These are phyloP conservation scores for Chiloscyllium punctatum DNA, from an alignment of 2,797 vertebrate species.

Conservation along the genomic window DNA sequence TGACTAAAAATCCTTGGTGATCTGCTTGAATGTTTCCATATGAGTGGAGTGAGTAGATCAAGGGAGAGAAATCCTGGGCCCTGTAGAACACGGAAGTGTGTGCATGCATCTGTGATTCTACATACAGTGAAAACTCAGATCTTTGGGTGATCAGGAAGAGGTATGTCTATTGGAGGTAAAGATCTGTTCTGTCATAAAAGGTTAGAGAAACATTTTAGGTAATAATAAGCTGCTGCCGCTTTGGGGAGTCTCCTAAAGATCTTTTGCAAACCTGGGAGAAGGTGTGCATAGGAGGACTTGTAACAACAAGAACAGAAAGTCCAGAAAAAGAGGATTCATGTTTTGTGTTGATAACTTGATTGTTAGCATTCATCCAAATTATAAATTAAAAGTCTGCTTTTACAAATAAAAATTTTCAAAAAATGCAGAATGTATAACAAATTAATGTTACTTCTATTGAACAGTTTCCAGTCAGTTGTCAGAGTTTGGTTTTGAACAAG, in stretches of 20 bases:
- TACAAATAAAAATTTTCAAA: not conserved
- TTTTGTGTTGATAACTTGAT: not conserved
- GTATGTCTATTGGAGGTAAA: not conserved
- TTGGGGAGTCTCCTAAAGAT: not conserved
- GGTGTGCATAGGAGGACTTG: not conserved
- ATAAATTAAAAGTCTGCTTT: not conserved
- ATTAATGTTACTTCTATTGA: conserved; percentile 30
- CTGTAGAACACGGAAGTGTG: not conserved
- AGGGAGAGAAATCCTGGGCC: not conserved
- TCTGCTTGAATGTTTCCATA: not conserved
- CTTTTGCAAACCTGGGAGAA: not conserved
- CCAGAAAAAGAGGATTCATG: not conserved
- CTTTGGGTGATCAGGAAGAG: not conserved
- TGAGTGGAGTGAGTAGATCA: not conserved
- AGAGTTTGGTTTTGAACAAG: conserved; percentile 83
- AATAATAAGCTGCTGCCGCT: not conserved
- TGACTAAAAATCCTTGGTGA: not conserved
- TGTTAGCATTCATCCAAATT: not conserved
- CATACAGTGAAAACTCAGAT: not conserved
- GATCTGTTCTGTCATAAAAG: not conserved
- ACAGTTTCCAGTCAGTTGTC: conserved; percentile 64
- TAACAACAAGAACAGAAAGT: not conserved
- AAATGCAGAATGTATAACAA: not conserved
- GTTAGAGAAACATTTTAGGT: not conserved
- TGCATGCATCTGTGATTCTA: not conserved